phyloP scores from a whole-genome alignment of 2,797 vertebrate genomes.

The Pseudotriccus pelzelni region DNA sequence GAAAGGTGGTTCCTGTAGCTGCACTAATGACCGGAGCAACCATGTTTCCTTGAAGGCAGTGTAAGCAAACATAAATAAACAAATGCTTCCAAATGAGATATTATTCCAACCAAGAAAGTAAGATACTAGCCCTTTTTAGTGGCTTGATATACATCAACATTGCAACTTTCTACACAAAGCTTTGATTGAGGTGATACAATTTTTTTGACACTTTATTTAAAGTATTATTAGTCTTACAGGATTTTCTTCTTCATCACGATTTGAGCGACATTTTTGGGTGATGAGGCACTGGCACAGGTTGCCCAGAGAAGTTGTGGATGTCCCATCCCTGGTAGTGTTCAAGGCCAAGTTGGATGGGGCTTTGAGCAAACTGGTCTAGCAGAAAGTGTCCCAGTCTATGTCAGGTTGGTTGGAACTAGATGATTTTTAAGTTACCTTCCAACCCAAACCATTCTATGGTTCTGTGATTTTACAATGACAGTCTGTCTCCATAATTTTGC shows the following conservation, averaged over 20 bases:
- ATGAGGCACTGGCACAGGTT: background rate
- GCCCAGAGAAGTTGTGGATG: background rate
- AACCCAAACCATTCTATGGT: background rate
- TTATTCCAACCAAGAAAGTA: background rate
- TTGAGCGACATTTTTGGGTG: background rate
- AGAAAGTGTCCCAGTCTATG: background rate
- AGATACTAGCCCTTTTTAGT: background rate
- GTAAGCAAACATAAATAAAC: conserved; percentile 8
- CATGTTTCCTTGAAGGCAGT: background rate
- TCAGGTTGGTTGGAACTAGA: background rate
- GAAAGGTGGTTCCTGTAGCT: conserved; percentile 11
- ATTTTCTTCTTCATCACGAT: background rate
- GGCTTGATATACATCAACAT: background rate
- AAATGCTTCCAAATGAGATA: background rate
- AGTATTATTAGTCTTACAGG: background rate
- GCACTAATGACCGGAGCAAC: conserved; percentile 15
- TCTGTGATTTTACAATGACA: background rate
- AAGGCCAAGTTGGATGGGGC: background rate
- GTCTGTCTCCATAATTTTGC: background rate
- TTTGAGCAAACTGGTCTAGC: background rate
- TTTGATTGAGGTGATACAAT: background rate
- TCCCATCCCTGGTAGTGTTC: background rate
- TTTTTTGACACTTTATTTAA: background rate
- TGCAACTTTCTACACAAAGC: background rate
- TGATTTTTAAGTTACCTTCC: background rate